These are phyloP conservation scores for Polylopha cassiicola DNA, from an alignment of 2,888 invertebrate genomes.

Conservation along the genomic window DNA sequence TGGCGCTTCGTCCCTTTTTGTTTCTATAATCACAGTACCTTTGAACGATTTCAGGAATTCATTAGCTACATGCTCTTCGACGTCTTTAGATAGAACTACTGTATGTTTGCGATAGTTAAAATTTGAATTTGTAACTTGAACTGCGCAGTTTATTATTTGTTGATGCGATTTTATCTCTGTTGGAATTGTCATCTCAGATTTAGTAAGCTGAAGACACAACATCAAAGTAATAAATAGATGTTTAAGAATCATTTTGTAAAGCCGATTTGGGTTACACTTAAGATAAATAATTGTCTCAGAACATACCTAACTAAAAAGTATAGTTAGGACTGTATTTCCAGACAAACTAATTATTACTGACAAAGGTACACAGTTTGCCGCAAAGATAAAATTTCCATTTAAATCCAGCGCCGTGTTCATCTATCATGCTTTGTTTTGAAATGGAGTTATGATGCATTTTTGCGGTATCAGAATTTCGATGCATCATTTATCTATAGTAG, in stretches of 20 bases:
- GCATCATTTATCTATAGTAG: no score
- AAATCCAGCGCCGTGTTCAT: constrained; percentile 24
- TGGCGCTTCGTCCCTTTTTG: constrained; percentile 34
- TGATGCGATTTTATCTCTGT: constrained; percentile 25
- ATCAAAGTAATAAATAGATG: no score
- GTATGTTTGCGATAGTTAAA: constrained; percentile 44
- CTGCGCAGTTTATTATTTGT: constrained; percentile 35
- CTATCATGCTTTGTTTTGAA: constrained; percentile 46
- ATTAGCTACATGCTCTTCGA: constrained; percentile 36
- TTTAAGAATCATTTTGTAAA: no score
- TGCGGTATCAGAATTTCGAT: constrained; percentile 3
- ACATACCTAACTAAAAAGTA: no score
- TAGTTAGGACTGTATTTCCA: no score
- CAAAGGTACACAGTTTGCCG: neutral
- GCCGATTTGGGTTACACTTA: no score
- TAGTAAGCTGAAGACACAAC: neutral
- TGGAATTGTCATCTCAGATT: constrained; percentile 22
- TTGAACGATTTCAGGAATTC: constrained; percentile 42
- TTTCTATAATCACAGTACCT: constrained; percentile 47
- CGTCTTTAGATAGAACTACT: constrained; percentile 41
- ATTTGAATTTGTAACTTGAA: constrained; percentile 45
- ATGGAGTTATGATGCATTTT: constrained; percentile 16
- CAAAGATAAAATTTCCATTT: constrained; percentile 7
- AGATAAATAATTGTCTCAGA: no score
- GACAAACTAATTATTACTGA: no score